phyloP scores from a whole-genome alignment of 2,797 vertebrate species.

The Chelonia mydas region DNA sequence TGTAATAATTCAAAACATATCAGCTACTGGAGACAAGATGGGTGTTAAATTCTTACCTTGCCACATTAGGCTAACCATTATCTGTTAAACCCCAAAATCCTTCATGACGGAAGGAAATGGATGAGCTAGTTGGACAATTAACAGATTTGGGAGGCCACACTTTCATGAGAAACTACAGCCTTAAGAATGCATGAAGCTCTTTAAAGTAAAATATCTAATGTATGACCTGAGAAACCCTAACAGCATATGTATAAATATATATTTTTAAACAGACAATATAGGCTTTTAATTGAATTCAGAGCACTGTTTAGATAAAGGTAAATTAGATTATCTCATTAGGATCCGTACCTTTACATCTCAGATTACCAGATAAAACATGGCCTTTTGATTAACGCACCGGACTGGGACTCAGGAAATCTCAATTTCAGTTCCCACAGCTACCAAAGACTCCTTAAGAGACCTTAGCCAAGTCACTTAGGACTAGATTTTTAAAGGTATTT shows the following conservation, averaged over 20 bases:
- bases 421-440: conserved; percentile 58
- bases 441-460: conserved; percentile 46
- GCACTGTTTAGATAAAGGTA: conserved; percentile 37
- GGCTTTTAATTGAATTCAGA: conserved; percentile 18
- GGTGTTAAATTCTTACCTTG: background rate
- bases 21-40: conserved; percentile 11
- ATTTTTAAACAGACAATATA: conserved; percentile 38
- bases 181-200: background rate
- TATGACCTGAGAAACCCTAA: background rate
- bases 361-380: conserved; percentile 56
- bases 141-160: background rate
- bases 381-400: conserved; percentile 62
- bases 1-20: background rate
- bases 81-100: conserved; percentile 41
- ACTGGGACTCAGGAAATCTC: conserved; percentile 62
- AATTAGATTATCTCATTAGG: conserved; percentile 60
- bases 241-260: background rate
- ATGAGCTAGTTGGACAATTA: conserved; percentile 28
- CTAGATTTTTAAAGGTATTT: conserved; percentile 21
- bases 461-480: conserved; percentile 43
- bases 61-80: conserved; percentile 19
- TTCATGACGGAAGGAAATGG: conserved; percentile 32
- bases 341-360: conserved; percentile 66
- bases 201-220: conserved; percentile 40
- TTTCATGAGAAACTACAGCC: background rate